Evolutionary conservation across 1,140 invertebrate species (phyloP).

Genomic region (Cotesia chilonis): DNA sequence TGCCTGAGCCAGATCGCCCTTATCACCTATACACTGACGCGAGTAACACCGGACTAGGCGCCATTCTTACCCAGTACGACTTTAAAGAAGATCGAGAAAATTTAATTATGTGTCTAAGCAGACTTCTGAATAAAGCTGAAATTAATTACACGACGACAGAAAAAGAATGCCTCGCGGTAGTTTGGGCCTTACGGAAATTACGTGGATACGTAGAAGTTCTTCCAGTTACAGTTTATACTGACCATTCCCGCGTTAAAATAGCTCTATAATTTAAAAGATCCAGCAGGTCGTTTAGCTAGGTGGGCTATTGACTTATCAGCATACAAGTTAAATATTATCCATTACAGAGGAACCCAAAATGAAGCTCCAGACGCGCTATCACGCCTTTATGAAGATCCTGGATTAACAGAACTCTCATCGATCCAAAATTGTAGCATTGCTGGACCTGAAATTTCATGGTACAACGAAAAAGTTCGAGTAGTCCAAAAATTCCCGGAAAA

Average conservation of each 20-base stretch:
- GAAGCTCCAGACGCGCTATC: background rate
- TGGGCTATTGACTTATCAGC: background rate
- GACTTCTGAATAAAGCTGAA: background rate
- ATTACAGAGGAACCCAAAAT: background rate
- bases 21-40: background rate
- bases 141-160: slow-evolving; percentile 8
- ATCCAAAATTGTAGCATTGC: too few species aligned
- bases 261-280: background rate
- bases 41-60: background rate
- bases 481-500: too few species aligned
- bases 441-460: too few species aligned
- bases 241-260: background rate
- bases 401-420: too few species aligned
- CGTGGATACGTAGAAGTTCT: background rate
- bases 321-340: background rate
- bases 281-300: background rate
- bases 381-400: too few species aligned
- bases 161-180: slow-evolving; percentile 2
- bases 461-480: too few species aligned
- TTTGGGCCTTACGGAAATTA: background rate
- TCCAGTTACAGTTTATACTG: background rate
- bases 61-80: background rate
- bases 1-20: background rate
- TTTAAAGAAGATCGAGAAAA: background rate
- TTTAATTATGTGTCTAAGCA: background rate